Percentiles rank a stretch among this genome's conserved stretches.
phyloP scores from a whole-genome alignment of 2,888 invertebrate species.

The Acholoe squamosa region DNA sequence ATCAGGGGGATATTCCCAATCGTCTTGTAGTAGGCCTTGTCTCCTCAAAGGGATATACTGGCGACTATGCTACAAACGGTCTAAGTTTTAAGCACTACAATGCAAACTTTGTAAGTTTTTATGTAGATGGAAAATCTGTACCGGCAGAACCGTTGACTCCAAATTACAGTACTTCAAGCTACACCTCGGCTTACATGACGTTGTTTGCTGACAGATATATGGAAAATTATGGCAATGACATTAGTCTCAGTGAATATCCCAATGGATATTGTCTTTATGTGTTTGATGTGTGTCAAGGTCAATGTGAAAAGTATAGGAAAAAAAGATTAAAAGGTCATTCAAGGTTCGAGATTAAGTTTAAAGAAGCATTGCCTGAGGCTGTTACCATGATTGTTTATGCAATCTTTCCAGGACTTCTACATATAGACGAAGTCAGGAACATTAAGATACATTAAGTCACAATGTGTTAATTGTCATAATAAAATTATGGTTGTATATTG shows the following conservation, averaged over 20 bases:
- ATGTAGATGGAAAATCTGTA: slow-evolving; percentile 28
- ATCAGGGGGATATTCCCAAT: slow-evolving; percentile 41
- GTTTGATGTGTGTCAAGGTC: slow-evolving; percentile 14
- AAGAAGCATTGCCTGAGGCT: not conserved
- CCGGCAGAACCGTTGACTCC: slow-evolving; percentile 18
- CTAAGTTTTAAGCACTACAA: not conserved
- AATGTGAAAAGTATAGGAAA: not conserved
- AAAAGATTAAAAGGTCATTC: not conserved
- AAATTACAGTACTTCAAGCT: not conserved
- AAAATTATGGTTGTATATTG: not conserved
- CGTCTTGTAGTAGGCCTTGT: not conserved
- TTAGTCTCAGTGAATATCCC: not conserved
- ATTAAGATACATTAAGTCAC: slow-evolving; percentile 4
- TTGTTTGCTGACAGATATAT: not conserved
- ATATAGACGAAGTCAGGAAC: slow-evolving; percentile 26
- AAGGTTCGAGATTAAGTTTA: not conserved
- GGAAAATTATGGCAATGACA: not conserved
- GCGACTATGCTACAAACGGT: not conserved
- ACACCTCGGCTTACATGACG: not conserved
- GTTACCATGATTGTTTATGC: slow-evolving; percentile 25
- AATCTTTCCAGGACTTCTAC: slow-evolving; percentile 17
- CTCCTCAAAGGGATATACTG: not conserved
- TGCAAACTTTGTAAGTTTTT: not conserved
- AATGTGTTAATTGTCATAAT: not conserved
- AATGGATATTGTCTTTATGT: slow-evolving; percentile 36